Conservation (phyloP, 1,140 invertebrate genomes). For the Octopus sinensis region DNA sequence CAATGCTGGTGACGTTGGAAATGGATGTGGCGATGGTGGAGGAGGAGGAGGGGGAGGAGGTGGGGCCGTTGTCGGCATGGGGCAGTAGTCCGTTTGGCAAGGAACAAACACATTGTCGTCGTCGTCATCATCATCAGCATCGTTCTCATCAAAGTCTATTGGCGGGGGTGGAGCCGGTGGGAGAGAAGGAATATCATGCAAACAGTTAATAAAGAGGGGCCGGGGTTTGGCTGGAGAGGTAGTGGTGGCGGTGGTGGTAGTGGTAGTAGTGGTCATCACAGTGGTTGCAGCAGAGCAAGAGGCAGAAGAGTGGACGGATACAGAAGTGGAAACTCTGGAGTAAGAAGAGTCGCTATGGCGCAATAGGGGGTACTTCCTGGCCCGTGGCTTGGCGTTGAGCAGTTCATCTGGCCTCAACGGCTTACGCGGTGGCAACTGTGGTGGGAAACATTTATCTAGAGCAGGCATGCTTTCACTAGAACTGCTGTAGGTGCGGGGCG, state of each 20-base stretch:
- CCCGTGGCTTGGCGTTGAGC: constrained; percentile 66
- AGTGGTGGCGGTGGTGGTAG: background rate
- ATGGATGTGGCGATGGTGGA: constrained; percentile 8
- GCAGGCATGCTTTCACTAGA: constrained; percentile 28
- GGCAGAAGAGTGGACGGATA: background rate
- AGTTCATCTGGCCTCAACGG: constrained; percentile 68
- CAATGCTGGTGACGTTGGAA: too few species aligned
- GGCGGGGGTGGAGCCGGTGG: constrained; percentile 19
- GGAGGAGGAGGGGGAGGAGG: constrained; percentile 18
- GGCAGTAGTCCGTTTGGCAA: background rate
- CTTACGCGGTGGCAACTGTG: constrained; percentile 78
- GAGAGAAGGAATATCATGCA: constrained; percentile 22
- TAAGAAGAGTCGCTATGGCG: constrained; percentile 22
- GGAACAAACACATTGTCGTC: constrained; percentile 4
- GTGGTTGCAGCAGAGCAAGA: constrained; percentile 17
- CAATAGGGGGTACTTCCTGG: constrained; percentile 78
- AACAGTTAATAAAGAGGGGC: background rate
- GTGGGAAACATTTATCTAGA: constrained; percentile 23
- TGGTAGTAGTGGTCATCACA: background rate
- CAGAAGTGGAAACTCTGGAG: constrained; percentile 18
- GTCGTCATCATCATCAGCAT: constrained; percentile 16
- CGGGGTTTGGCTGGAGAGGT: background rate
- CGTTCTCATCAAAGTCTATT: constrained; percentile 14
- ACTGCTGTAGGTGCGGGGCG: constrained; percentile 41
- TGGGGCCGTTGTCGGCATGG: constrained; percentile 30